Percentiles rank a stretch among this genome's conserved stretches.
Conservation (phyloP, 2,888 invertebrate species). For the Embidobia sp. region DNA sequence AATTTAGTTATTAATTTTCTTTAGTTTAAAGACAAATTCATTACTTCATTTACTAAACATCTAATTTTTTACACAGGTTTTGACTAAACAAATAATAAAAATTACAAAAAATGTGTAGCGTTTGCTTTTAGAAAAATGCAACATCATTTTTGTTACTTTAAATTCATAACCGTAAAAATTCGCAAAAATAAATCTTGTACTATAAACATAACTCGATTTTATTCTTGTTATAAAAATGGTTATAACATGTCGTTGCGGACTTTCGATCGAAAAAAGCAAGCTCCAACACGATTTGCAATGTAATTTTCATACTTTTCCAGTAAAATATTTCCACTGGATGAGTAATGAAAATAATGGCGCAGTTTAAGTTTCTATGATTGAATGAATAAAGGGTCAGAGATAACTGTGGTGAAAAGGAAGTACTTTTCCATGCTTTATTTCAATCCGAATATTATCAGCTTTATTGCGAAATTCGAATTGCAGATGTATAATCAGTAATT, state of each 20-base stretch:
- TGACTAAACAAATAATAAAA: background rate
- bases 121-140: too few species aligned
- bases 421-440: constrained; percentile 47
- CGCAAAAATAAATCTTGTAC: too few species aligned
- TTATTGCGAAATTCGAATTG: background rate
- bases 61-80: background rate
- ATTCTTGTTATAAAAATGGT: too few species aligned
- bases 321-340: constrained; percentile 29
- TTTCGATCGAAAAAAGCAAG: too few species aligned
- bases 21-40: too few species aligned
- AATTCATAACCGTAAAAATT: too few species aligned
- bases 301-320: constrained; percentile 11
- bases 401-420: constrained; percentile 47
- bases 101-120: background rate
- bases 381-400: constrained; percentile 48
- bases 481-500: too few species aligned
- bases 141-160: too few species aligned
- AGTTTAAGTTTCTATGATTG: constrained; percentile 57
- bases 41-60: too few species aligned
- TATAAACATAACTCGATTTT: too few species aligned
- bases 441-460: constrained; percentile 19
- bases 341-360: constrained; percentile 44
- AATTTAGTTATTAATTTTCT: too few species aligned
- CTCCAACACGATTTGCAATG: background rate
- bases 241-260: too few species aligned